A percentile compares a stretch with the other conserved stretches of the same genome.
Conservation (phyloP, 2,797 vertebrate genomes). For the Apogon hyalosoma region DNA sequence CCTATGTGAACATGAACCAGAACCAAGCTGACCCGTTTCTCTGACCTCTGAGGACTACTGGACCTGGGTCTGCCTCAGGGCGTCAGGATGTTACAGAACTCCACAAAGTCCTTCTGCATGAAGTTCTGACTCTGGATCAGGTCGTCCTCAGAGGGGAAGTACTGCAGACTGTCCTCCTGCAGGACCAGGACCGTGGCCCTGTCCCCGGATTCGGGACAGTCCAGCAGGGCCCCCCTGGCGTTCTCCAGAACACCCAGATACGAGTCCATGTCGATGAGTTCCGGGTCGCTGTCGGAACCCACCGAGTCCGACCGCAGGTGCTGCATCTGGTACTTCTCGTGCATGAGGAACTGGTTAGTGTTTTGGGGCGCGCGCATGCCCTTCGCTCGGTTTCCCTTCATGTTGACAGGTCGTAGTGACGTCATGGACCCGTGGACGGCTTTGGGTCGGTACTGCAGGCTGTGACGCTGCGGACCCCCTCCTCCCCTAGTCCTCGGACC, state of each 20-base stretch:
- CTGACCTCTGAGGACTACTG: constrained; percentile 36
- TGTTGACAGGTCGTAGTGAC: constrained; percentile 85
- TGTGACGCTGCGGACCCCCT: constrained; percentile 50
- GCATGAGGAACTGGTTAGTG: constrained; percentile 94
- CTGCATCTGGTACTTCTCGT: constrained; percentile 91
- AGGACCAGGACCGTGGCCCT: constrained; percentile 45
- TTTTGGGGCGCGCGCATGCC: constrained; percentile 91
- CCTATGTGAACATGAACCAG: constrained; percentile 37
- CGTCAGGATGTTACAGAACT: constrained; percentile 87
- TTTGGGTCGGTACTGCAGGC: constrained; percentile 24
- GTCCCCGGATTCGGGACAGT: constrained; percentile 63
- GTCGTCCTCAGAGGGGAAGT: constrained; percentile 90
- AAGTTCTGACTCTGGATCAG: constrained; percentile 89
- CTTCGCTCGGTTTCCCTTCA: constrained; percentile 84
- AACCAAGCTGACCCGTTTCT: constrained; percentile 61
- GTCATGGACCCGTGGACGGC: constrained; percentile 44
- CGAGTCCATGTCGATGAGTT: constrained; percentile 91
- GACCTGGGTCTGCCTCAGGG: constrained; percentile 47
- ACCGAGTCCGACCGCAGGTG: constrained; percentile 91
- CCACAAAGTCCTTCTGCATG: constrained; percentile 90
- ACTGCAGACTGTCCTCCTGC: constrained; percentile 78
- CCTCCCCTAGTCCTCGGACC: constrained; percentile 63
- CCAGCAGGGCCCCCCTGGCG: constrained; percentile 87
- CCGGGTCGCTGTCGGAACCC: constrained; percentile 88
- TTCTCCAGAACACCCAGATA: constrained; percentile 91